These are phyloP conservation scores for Dendrolimus punctatus DNA, from an alignment of 1,140 invertebrate species.

Conservation along the genomic window DNA sequence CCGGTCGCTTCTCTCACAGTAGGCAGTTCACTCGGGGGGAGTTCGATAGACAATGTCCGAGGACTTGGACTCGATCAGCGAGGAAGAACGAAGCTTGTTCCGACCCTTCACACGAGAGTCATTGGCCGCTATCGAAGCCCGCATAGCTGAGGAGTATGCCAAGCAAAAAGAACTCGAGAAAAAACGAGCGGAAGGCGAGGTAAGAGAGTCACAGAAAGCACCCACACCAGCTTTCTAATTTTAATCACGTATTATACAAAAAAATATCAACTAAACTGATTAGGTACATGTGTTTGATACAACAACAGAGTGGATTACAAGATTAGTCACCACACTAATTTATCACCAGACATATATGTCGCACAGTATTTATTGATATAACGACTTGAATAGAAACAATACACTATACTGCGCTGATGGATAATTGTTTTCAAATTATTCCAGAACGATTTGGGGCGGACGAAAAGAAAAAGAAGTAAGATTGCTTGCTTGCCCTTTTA, in stretches of 20 bases:
- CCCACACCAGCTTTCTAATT: too few species aligned
- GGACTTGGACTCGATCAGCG: slow-evolving; percentile 90
- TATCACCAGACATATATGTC: background rate
- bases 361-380: too few species aligned
- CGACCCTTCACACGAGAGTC: slow-evolving; percentile 98
- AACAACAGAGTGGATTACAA: slow-evolving; percentile 5
- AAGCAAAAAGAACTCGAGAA: slow-evolving; percentile 96
- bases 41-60: slow-evolving; percentile 86
- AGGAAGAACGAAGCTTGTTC: slow-evolving; percentile 96
- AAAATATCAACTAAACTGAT: slow-evolving; percentile 5
- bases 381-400: background rate
- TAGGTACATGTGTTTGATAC: slow-evolving; percentile 2
- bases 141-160: slow-evolving; percentile 94
- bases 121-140: slow-evolving; percentile 92
- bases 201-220: slow-evolving; percentile 58
- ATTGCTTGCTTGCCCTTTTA: slow-evolving; percentile 73
- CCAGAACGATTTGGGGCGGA: slow-evolving; percentile 91
- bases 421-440: slow-evolving; percentile 73
- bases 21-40: slow-evolving; percentile 72
- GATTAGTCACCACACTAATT: slow-evolving; percentile 9
- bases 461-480: slow-evolving; percentile 98
- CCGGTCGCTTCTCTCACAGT: slow-evolving; percentile 23
- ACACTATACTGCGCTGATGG: slow-evolving; percentile 30
- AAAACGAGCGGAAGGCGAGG: slow-evolving; percentile 95
- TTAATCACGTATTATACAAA: slow-evolving; percentile 6